Conservation (phyloP, 2,888 invertebrate species). For the Oscheius sp. region DNA sequence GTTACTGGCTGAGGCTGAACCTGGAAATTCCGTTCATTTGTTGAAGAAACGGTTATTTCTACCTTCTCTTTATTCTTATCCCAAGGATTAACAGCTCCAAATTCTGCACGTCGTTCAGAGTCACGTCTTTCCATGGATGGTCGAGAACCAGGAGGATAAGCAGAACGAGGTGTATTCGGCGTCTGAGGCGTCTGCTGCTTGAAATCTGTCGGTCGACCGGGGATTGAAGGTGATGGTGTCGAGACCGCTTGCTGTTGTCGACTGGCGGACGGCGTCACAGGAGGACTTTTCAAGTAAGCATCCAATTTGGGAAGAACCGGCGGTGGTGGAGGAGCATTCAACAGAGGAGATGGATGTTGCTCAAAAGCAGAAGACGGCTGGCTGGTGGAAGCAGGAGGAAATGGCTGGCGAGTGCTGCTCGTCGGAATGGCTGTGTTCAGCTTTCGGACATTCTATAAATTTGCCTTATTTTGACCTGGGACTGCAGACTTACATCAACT, state of each 20-base stretch:
- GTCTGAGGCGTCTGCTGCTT: constrained; percentile 13
- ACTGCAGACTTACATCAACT: constrained; percentile 5
- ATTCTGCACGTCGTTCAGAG: too few relatives aligned
- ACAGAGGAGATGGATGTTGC: constrained; percentile 27
- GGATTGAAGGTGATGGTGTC: constrained; percentile 4
- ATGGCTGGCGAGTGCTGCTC: background rate
- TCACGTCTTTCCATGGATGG: background rate
- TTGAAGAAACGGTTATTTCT: too few relatives aligned
- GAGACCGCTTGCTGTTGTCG: background rate
- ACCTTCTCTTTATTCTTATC: too few relatives aligned
- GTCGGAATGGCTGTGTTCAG: constrained; percentile 2
- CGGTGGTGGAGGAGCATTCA: constrained; percentile 34
- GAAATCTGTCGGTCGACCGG: background rate
- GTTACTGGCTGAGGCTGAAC: background rate
- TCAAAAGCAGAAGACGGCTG: background rate
- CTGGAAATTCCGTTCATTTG: too few relatives aligned
- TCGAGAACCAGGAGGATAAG: background rate
- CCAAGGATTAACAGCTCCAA: too few relatives aligned
- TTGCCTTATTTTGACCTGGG: background rate
- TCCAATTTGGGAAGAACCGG: constrained; percentile 26
- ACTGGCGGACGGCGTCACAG: constrained; percentile 17
- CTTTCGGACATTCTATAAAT: background rate
- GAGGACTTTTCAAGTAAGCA: constrained; percentile 32
- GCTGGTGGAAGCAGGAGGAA: background rate
- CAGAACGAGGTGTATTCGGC: background rate